Conservation (phyloP, 1,140 invertebrate species). For the Drosophila sulfurigaster region DNA sequence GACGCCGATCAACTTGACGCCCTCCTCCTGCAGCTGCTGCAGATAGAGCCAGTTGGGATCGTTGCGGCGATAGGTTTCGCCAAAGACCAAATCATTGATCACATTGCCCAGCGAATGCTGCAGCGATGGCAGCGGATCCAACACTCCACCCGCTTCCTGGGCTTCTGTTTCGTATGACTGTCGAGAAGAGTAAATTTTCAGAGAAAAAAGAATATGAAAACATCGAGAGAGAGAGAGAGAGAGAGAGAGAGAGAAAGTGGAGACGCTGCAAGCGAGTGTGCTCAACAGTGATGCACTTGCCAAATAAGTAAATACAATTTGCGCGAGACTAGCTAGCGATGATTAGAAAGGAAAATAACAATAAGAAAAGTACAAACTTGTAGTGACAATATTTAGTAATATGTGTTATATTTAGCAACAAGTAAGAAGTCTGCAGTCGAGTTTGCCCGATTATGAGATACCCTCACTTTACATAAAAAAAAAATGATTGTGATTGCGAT, state of each 20-base stretch:
- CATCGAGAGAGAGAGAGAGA: not conserved
- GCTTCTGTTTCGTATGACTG: constrained; percentile 41
- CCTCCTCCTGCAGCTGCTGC: constrained; percentile 91
- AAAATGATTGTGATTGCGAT: no score
- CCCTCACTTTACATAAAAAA: no score
- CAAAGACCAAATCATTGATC: constrained; percentile 91
- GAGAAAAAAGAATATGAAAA: constrained; percentile 9
- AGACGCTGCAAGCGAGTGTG: no score
- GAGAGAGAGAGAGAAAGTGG: not conserved
- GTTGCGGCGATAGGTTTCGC: constrained; percentile 88
- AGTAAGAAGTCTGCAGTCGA: no score
- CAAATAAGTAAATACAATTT: no score
- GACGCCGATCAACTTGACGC: constrained; percentile 91
- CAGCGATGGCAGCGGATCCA: constrained; percentile 83
- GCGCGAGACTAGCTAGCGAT: no score
- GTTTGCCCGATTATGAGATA: no score
- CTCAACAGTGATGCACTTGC: no score
- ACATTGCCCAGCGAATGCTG: constrained; percentile 91
- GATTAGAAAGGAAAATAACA: no score
- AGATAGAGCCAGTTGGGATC: constrained; percentile 91
- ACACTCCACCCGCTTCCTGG: constrained; percentile 14
- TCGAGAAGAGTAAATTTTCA: not conserved
- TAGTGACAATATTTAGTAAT: no score
- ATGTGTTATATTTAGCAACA: no score
- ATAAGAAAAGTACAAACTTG: no score